Evolutionary conservation across 64 coral and sea anemone species (phyloP).

Genomic region (Acropora tenuis): DNA sequence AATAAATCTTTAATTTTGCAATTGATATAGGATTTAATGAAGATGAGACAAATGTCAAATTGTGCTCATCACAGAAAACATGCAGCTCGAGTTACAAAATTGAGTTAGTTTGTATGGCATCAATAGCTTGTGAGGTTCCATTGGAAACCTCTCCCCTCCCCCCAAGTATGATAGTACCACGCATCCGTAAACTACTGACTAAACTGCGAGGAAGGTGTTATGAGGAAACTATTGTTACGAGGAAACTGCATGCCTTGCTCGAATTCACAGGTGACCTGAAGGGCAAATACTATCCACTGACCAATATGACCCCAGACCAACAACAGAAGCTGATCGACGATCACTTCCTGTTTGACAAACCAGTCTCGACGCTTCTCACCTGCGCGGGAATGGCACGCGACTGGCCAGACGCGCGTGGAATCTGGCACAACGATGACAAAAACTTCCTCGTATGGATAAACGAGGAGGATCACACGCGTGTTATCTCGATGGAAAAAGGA

Average conservation of each 20-base stretch:
- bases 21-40: too few relatives aligned
- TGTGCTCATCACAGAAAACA: too few relatives aligned
- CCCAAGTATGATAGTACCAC: too few relatives aligned
- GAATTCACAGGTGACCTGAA: constrained; percentile 63
- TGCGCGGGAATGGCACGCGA: constrained; percentile 91
- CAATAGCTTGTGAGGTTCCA: too few relatives aligned
- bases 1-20: too few relatives aligned
- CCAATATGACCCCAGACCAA: constrained; percentile 69
- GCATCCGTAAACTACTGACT: not conserved
- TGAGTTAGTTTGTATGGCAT: too few relatives aligned
- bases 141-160: too few relatives aligned
- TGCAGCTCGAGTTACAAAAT: too few relatives aligned
- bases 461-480: constrained; percentile 79
- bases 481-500: constrained; percentile 84
- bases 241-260: not conserved
- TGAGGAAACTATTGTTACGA: too few relatives aligned
- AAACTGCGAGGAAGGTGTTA: not conserved
- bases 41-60: too few relatives aligned
- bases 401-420: constrained; percentile 86
- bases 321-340: constrained; percentile 85
- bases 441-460: constrained; percentile 87
- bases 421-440: constrained; percentile 85
- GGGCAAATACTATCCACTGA: constrained; percentile 75
- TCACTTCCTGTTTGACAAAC: constrained; percentile 91
- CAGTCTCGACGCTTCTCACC: constrained; percentile 81